Percentiles rank a stretch among this genome's conserved stretches.
Conservation (phyloP, 2,888 invertebrate genomes). For the Pandemis heparana region DNA sequence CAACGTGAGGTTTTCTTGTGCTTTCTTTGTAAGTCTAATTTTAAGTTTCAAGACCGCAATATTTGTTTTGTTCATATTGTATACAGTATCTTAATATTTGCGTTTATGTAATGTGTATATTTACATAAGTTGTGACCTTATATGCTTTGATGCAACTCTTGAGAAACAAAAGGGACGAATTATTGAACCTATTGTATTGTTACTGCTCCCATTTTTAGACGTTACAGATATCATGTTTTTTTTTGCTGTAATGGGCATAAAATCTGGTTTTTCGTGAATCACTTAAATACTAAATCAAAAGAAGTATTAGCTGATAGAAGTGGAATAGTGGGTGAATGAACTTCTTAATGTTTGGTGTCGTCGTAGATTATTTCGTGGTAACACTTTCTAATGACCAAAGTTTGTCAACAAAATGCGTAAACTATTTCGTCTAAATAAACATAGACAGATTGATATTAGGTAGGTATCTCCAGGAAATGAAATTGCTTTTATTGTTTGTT, state of each 20-base stretch:
- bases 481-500: constrained; percentile 21
- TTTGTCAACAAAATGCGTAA: constrained; percentile 12
- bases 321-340: constrained; percentile 57
- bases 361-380: constrained; percentile 49
- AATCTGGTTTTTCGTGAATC: neutral
- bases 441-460: neutral
- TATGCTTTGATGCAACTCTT: constrained; percentile 47
- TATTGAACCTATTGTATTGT: constrained; percentile 58
- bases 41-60: constrained; percentile 45
- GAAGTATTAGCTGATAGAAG: neutral
- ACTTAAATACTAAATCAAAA: neutral
- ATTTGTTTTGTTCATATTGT: constrained; percentile 41
- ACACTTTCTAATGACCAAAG: constrained; percentile 47
- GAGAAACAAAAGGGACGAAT: constrained; percentile 65
- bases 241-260: constrained; percentile 16
- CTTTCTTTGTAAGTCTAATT: constrained; percentile 47
- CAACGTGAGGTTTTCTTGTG: constrained; percentile 74
- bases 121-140: constrained; percentile 68
- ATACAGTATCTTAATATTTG: constrained; percentile 15
- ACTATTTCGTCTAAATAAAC: constrained; percentile 6
- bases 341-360: constrained; percentile 41
- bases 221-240: constrained; percentile 47
- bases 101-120: constrained; percentile 43
- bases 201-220: constrained; percentile 50
- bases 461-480: neutral